These are phyloP conservation scores for Pongo abelii DNA, from an alignment of 2,113 vertebrate genomes.

Conservation along the genomic window DNA sequence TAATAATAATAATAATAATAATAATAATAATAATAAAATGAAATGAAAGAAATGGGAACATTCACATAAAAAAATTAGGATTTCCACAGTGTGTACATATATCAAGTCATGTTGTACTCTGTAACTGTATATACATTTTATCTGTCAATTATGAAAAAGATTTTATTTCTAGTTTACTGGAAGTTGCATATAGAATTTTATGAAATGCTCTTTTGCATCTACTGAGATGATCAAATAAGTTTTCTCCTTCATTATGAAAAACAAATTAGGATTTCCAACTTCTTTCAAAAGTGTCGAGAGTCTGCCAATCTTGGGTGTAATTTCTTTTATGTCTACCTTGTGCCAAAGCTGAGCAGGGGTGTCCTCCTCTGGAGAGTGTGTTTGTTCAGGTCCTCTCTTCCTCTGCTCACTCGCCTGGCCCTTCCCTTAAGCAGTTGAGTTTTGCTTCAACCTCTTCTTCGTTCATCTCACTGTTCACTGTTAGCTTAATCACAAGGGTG, in stretches of 20 bases:
- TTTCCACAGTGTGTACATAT: too few species aligned
- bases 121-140: neutral
- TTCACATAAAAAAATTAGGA: neutral
- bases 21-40: too few species aligned
- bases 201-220: neutral
- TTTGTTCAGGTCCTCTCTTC: too few species aligned
- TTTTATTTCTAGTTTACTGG: neutral
- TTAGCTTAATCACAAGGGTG: neutral
- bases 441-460: neutral
- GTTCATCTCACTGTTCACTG: neutral
- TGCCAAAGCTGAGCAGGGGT: neutral
- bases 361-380: neutral
- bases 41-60: neutral
- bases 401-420: fast-evolving
- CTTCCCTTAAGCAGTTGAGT: neutral
- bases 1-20: too few species aligned
- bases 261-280: neutral
- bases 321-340: fast-evolving
- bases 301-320: fast-evolving
- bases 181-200: neutral
- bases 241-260: neutral
- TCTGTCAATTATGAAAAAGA: neutral
- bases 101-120: neutral
- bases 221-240: neutral
- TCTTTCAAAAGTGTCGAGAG: too few species aligned